phyloP scores from a whole-genome alignment of 35 echinoderm and acorn worm species.

The Stichopus chloronotus region DNA sequence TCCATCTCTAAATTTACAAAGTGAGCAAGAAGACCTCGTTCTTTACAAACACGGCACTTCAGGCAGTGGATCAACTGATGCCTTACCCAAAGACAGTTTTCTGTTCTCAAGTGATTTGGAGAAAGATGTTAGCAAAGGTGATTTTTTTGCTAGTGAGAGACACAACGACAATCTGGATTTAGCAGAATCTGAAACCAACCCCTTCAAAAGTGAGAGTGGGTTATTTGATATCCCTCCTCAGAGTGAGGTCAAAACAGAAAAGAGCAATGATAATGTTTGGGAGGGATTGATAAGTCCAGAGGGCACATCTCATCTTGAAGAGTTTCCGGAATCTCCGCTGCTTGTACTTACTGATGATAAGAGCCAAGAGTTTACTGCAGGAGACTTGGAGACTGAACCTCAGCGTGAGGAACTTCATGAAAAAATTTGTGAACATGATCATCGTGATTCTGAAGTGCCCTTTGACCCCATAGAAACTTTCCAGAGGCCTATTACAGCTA shows the following conservation, averaged over 20 bases:
- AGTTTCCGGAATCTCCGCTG: not conserved
- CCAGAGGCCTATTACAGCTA: not conserved
- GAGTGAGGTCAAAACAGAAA: not conserved
- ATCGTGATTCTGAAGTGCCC: not conserved
- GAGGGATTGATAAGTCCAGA: not conserved
- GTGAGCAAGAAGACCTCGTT: not conserved
- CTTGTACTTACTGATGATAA: not conserved
- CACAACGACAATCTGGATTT: not conserved
- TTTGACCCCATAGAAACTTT: not conserved
- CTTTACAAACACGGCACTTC: not conserved
- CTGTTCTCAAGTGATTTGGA: not conserved
- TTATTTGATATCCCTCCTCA: not conserved
- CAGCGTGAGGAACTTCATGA: not conserved
- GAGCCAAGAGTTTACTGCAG: not conserved
- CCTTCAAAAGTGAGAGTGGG: not conserved
- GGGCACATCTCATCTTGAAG: not conserved
- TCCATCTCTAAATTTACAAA: not conserved
- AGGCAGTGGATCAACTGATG: not conserved
- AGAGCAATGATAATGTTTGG: not conserved
- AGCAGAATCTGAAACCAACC: not conserved
- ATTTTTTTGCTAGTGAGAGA: not conserved
- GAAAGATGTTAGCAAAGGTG: not conserved
- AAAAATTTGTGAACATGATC: not conserved
- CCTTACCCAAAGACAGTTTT: not conserved
- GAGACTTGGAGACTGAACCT: not conserved